phyloP scores from a whole-genome alignment of 1,140 invertebrate species.

The Musca vetustissima region DNA sequence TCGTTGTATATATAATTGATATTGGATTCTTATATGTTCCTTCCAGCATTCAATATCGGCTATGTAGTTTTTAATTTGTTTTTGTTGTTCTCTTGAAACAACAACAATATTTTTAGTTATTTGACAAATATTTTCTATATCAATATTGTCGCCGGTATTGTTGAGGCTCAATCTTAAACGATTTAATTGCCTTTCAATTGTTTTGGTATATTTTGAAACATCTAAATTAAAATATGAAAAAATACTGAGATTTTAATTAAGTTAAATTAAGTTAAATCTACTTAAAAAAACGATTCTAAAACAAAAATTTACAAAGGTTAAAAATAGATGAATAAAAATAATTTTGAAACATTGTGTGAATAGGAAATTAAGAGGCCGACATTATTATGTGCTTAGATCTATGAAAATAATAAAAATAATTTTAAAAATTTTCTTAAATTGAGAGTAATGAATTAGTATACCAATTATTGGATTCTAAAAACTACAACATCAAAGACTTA shows the following conservation, averaged over 20 bases:
- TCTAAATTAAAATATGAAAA: not conserved
- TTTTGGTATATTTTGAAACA: not conserved
- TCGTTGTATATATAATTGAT: not conserved
- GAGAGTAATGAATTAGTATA: too few species aligned
- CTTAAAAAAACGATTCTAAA: not conserved
- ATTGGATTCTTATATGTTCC: not conserved
- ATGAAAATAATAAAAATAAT: too few species aligned
- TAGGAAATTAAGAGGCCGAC: too few species aligned
- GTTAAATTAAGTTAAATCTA: too few species aligned
- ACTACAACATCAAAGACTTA: too few species aligned
- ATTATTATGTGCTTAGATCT: too few species aligned
- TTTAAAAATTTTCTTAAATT: too few species aligned
- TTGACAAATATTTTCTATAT: not conserved
- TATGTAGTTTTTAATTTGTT: not conserved
- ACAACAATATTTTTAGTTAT: not conserved
- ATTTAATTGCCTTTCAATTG: not conserved
- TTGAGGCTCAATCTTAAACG: not conserved
- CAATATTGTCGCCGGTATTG: not conserved
- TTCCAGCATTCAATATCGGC: not conserved
- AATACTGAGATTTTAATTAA: too few species aligned
- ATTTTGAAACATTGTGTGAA: too few species aligned
- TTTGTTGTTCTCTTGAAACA: not conserved
- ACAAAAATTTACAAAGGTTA: too few species aligned
- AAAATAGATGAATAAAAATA: too few species aligned
- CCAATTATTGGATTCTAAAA: too few species aligned